Evolutionary conservation across 2,797 vertebrate genomes (phyloP).

Genomic region (Lepus oiostolus): DNA sequence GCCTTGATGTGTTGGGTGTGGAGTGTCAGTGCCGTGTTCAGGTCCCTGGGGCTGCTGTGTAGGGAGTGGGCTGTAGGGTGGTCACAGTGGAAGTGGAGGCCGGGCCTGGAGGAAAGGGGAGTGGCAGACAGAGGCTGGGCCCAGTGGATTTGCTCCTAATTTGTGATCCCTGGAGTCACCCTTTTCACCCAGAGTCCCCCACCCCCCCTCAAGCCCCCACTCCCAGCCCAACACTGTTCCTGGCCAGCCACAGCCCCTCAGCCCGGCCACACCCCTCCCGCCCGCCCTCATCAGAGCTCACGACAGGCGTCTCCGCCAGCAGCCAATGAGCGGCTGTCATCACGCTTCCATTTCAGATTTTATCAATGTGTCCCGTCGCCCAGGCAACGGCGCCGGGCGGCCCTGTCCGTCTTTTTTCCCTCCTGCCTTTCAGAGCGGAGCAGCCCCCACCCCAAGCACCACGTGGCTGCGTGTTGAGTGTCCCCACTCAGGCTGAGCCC

Average conservation of each 20-base stretch:
- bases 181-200: neutral
- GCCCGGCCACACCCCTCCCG: conserved; percentile 7
- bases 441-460: conserved; percentile 82
- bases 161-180: neutral
- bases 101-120: neutral
- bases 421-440: conserved; percentile 86
- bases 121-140: neutral
- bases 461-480: conserved; percentile 91
- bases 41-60: neutral
- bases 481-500: conserved; percentile 80
- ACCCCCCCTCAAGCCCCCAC: neutral
- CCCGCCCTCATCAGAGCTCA: neutral
- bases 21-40: no score
- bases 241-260: conserved; percentile 14
- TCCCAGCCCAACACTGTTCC: conserved; percentile 41
- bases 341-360: conserved; percentile 87
- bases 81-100: neutral
- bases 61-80: fast-evolving
- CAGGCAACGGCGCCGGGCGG: conserved; percentile 89
- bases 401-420: conserved; percentile 88
- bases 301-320: conserved; percentile 51
- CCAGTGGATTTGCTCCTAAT: neutral
- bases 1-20: no score
- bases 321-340: conserved; percentile 87
- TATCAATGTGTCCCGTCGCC: conserved; percentile 89